Conservation (phyloP, 2,113 vertebrate species). For the Phrynosoma platyrhinos region DNA sequence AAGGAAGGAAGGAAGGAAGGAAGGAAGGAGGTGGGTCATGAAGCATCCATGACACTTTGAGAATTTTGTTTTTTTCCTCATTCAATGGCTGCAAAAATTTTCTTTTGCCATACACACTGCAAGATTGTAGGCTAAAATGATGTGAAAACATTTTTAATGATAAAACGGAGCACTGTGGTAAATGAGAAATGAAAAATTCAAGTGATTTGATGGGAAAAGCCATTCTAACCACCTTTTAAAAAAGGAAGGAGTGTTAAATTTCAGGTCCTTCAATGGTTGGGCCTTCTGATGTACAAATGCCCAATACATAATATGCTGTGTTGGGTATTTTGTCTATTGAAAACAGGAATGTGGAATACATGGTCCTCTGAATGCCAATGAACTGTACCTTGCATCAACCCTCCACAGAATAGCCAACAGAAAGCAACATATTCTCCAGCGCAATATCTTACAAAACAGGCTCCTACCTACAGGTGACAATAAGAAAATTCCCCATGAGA, state of each 20-base stretch:
- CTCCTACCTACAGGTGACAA: too few species aligned
- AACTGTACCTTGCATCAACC: too few species aligned
- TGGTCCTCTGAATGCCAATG: too few species aligned
- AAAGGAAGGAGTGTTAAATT: neutral
- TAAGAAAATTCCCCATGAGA: too few species aligned
- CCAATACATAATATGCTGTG: neutral
- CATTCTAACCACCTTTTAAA: neutral
- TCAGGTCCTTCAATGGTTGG: neutral
- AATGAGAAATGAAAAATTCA: rapidly evolving
- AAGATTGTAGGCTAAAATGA: neutral
- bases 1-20: neutral
- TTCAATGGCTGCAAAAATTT: neutral
- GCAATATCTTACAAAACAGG: too few species aligned
- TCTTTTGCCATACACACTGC: neutral
- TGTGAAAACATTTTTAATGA: neutral
- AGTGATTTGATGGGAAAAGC: rapidly evolving
- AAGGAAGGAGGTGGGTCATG: neutral
- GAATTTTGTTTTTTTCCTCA: neutral
- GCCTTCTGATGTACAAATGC: neutral
- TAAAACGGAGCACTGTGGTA: neutral
- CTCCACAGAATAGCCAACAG: too few species aligned
- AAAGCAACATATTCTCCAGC: too few species aligned
- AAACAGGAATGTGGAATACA: too few species aligned
- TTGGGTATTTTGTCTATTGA: too few species aligned
- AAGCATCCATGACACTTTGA: neutral